Evolutionary conservation across 1,140 invertebrate genomes (phyloP).

Genomic region (Drosophila ohnishii): DNA sequence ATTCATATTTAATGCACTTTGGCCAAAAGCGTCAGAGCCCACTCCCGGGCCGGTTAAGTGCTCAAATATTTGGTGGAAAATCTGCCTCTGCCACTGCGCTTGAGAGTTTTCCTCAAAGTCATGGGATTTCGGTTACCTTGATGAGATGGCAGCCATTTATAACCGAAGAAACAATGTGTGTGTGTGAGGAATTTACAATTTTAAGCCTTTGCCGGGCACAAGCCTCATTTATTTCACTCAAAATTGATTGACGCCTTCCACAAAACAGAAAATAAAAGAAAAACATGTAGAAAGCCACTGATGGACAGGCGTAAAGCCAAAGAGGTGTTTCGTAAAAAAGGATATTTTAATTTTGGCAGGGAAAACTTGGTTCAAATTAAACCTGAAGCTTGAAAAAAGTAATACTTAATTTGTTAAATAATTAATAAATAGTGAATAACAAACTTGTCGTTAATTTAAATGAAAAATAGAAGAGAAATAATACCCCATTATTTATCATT

Average conservation of each 20-base stretch:
- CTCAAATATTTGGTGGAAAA: slow-evolving; percentile 29
- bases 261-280: not conserved
- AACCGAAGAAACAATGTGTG: slow-evolving; percentile 16
- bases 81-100: slow-evolving; percentile 29
- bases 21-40: slow-evolving; percentile 8
- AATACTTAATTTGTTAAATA: no score
- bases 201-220: slow-evolving; percentile 55
- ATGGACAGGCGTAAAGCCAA: slow-evolving; percentile 6
- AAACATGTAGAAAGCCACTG: not conserved
- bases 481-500: not conserved
- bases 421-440: no score
- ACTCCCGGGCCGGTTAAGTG: slow-evolving; percentile 11
- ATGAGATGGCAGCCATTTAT: slow-evolving; percentile 44
- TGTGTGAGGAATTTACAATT: slow-evolving; percentile 38
- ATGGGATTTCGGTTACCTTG: slow-evolving; percentile 30
- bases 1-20: slow-evolving; percentile 69
- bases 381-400: no score
- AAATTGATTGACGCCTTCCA: slow-evolving; percentile 69
- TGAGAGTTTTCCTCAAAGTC: slow-evolving; percentile 63
- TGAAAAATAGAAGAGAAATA: not conserved
- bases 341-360: not conserved
- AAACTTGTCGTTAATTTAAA: not conserved
- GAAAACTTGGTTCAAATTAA: not conserved
- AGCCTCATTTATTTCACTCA: slow-evolving; percentile 73
- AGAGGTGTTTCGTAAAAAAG: not conserved